Evolutionary conservation across 2,888 invertebrate species (phyloP), one percentile per base, ranked within the genome.

Genomic region (Calliphora vomitoria): DNA sequence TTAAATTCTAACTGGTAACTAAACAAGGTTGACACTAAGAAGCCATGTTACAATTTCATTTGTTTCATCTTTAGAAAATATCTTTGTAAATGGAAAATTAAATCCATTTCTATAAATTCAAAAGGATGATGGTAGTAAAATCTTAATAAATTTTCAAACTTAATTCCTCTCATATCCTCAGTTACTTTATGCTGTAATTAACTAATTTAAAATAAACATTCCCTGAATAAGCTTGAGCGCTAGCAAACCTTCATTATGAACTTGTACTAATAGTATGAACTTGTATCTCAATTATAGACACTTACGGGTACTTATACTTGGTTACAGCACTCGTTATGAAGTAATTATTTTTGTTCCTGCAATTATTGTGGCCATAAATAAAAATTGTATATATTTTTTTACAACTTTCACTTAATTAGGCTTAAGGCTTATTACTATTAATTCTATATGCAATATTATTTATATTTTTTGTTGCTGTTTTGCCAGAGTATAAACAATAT

Each of bases 361-460:
- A 68, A 68, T 82, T 68, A 81, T 76, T 69, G 18, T 75, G 66
- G 72, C 20, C 64, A 82, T 82, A 66, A 82, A 74, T 75, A 38
- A 66, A 58, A 75, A 60, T 53, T 81, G 10, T 41, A 11, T 44
- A 50, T 66, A 25, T 50, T 53, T 47, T 75, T 71, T 55, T 74
- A 75, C 64, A 74, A 82, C 85, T 87, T 87, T 87, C 85, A 75
- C 87, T 87, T 87, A 87, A 87, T 87, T 87, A 87, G 87, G 31
- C 82, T 85, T 85, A 69, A 85, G 85, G 85, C 68, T 79, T 82
- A 79, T 85, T 85, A 79, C 85, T 79, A 82, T 75, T 85, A 85
- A 82, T 75, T 82, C 78, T 79, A 82, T 85, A 55, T 8, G 31
- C 25, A 38, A 72, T 75, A 25, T 62, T 60, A 74, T 68, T 31